These are phyloP conservation scores for Spodoptera exigua DNA, from an alignment of 2,888 invertebrate genomes.

Conservation along the genomic window DNA sequence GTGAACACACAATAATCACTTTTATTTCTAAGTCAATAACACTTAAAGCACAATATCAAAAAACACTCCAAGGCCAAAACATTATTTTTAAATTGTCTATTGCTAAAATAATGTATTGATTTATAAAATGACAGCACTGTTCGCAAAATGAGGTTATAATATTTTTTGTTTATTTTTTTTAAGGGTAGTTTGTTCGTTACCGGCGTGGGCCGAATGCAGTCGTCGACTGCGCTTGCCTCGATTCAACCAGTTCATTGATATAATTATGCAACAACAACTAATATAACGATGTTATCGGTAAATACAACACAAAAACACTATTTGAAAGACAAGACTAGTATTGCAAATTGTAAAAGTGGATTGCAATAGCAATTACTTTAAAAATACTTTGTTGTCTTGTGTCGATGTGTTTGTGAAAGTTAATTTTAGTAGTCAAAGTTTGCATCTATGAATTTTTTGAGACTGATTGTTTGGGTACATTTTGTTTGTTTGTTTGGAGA, in stretches of 20 bases:
- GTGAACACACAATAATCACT: conserved; percentile 55
- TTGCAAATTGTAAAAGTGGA: conserved; percentile 41
- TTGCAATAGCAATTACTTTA: conserved; percentile 36
- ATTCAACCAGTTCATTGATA: conserved; percentile 66
- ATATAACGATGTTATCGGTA: conserved; percentile 77
- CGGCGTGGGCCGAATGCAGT: conserved; percentile 69
- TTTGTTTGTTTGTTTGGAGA: no score
- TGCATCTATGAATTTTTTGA: no score
- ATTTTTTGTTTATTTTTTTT: conserved; percentile 31
- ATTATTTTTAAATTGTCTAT: no score
- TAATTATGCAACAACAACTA: conserved; percentile 78
- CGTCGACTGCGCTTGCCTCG: conserved; percentile 70
- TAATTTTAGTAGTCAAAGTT: conserved; percentile 9
- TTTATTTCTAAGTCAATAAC: conserved; percentile 36
- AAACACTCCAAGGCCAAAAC: conserved; percentile 19
- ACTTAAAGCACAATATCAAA: conserved; percentile 22
- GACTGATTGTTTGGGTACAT: no score
- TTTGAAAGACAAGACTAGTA: conserved; percentile 54
- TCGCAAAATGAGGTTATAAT: conserved; percentile 11
- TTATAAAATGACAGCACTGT: conserved; percentile 15
- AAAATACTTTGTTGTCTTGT: conserved; percentile 25
- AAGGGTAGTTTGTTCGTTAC: conserved; percentile 61
- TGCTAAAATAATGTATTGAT: background rate
- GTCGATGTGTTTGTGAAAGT: conserved; percentile 49
- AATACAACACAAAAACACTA: conserved; percentile 62